phyloP scores from a whole-genome alignment of 2,113 vertebrate genomes.

The Cardinalis cardinalis region DNA sequence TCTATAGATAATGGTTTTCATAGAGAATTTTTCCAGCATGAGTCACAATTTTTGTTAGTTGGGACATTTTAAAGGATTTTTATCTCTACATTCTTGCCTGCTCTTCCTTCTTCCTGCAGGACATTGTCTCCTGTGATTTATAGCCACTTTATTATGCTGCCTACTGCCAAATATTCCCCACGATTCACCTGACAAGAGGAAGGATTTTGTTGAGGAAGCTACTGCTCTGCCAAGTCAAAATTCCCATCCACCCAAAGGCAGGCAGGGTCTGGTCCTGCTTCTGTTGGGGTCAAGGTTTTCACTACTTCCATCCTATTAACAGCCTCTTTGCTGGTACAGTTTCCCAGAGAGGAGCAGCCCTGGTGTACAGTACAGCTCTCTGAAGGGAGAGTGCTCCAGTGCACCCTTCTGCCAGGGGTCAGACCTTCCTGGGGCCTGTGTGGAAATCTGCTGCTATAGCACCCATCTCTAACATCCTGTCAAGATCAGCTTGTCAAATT shows the following conservation, averaged over 20 bases:
- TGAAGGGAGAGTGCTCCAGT: not conserved
- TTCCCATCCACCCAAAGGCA: not conserved
- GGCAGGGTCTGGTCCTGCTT: not conserved
- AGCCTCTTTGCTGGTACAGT: not conserved
- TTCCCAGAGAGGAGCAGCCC: not conserved
- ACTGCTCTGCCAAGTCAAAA: slow-evolving; percentile 10
- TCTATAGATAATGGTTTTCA: slow-evolving; percentile 17
- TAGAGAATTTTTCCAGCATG: slow-evolving; percentile 11
- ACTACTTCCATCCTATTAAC: not conserved
- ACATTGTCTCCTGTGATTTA: slow-evolving; percentile 39
- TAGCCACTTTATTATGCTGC: not conserved
- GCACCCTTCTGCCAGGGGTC: not conserved
- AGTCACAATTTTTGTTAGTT: slow-evolving; percentile 15
- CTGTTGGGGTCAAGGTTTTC: not conserved
- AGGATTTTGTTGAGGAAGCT: slow-evolving; percentile 11
- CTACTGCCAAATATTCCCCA: not conserved
- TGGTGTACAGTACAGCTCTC: not conserved
- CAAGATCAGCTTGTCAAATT: not conserved
- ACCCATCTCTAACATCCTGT: not conserved
- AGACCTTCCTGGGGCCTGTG: accelerated
- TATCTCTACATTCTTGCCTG: slow-evolving; percentile 24
- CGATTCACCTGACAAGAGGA: slow-evolving; percentile 13
- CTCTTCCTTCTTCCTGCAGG: slow-evolving; percentile 44
- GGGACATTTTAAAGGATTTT: slow-evolving; percentile 3
- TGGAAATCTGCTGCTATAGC: not conserved